These are phyloP conservation scores for Doryteuthis pealeii DNA, from an alignment of 1,140 invertebrate genomes.

Conservation along the genomic window DNA sequence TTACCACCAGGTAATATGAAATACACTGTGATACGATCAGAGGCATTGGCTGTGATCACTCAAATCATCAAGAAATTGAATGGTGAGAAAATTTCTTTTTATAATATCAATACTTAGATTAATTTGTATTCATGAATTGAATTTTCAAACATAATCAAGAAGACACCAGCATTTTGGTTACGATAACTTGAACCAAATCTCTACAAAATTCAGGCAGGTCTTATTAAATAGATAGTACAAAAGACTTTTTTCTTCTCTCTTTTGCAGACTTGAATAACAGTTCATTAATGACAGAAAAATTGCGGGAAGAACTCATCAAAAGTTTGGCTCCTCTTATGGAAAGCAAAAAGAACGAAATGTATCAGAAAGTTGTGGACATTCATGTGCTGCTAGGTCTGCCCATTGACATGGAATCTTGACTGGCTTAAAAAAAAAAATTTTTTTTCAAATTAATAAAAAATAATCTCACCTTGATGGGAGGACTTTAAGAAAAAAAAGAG, in stretches of 20 bases:
- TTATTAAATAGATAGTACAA: too few species aligned
- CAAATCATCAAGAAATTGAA: conserved; percentile 33
- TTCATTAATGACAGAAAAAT: conserved; percentile 18
- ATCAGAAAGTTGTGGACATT: conserved; percentile 24
- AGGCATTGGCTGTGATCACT: conserved; percentile 37
- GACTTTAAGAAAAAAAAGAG: background rate
- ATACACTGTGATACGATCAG: conserved; percentile 46
- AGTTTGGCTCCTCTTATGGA: conserved; percentile 21
- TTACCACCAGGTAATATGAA: conserved; percentile 48
- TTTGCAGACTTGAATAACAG: conserved; percentile 25
- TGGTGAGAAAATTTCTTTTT: conserved; percentile 39
- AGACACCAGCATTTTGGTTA: background rate
- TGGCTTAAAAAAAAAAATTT: too few species aligned
- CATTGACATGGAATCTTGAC: background rate
- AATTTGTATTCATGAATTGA: background rate
- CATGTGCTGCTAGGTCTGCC: background rate
- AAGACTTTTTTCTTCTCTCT: conserved; percentile 15
- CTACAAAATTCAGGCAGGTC: background rate
- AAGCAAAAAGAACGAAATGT: conserved; percentile 28
- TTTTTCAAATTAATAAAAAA: background rate
- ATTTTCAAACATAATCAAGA: background rate
- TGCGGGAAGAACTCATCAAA: conserved; percentile 16
- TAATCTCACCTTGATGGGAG: background rate
- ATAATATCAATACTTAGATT: too few species aligned
- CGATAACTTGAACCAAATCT: background rate